These are phyloP conservation scores for Platysteira castanea DNA, from an alignment of 2,113 vertebrate genomes.

Conservation along the genomic window DNA sequence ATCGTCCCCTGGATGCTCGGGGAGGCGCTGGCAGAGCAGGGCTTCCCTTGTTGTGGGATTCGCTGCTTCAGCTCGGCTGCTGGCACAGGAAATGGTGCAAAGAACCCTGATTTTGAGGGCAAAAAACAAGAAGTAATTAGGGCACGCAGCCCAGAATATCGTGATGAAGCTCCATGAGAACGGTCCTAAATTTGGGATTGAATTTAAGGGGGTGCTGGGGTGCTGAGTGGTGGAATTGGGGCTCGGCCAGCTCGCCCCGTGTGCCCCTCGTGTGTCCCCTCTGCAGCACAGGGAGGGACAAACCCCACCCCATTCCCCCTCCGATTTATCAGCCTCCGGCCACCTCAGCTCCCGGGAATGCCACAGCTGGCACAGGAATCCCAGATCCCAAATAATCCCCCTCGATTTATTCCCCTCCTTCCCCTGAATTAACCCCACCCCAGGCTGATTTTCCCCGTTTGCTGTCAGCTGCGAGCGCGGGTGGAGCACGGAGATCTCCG, in stretches of 20 bases:
- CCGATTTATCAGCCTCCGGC: no score
- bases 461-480: rapidly evolving
- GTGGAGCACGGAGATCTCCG: rapidly evolving
- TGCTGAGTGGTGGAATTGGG: not conserved
- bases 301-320: no score
- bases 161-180: not conserved
- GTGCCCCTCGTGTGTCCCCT: not conserved
- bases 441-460: not conserved
- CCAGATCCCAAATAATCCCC: not conserved
- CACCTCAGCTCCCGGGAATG: rapidly evolving
- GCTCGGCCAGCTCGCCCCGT: not conserved
- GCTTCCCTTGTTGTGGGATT: not conserved
- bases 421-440: not conserved
- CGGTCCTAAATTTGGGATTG: not conserved
- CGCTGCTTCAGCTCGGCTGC: rapidly evolving
- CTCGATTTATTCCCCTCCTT: not conserved
- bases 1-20: not conserved
- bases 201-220: not conserved
- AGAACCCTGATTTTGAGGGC: not conserved
- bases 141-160: not conserved
- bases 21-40: not conserved
- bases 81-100: not conserved
- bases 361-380: not conserved
- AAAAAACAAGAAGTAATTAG: not conserved
- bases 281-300: not conserved